phyloP scores from a whole-genome alignment of 2,888 invertebrate genomes.

The Cosmia pyralina region DNA sequence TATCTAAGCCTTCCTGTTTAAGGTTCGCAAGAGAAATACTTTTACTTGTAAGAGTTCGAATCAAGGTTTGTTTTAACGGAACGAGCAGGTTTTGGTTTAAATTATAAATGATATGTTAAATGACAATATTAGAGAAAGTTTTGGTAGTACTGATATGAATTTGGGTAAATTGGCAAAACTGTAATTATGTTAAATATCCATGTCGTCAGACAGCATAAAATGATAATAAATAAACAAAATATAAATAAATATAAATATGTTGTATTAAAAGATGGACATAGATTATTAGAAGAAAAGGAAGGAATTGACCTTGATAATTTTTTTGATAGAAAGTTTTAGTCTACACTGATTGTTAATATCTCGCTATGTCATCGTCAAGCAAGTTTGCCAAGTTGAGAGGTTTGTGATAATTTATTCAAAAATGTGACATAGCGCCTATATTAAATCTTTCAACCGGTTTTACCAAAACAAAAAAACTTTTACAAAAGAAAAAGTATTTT shows the following conservation, averaged over 20 bases:
- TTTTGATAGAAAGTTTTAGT: constrained; percentile 32
- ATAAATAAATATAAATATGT: too few relatives aligned
- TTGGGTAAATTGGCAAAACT: not conserved
- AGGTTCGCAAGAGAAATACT: constrained; percentile 55
- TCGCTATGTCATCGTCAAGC: constrained; percentile 8
- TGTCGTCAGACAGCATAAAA: too few relatives aligned
- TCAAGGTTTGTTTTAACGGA: constrained; percentile 20
- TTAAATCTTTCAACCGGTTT: constrained; percentile 21
- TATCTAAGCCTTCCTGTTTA: constrained; percentile 59
- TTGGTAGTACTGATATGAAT: not conserved
- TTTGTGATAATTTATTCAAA: constrained; percentile 33
- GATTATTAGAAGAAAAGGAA: not conserved
- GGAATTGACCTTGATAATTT: constrained; percentile 14
- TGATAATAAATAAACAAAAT: too few relatives aligned
- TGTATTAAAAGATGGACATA: not conserved
- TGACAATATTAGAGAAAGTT: constrained; percentile 8
- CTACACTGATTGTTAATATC: constrained; percentile 1
- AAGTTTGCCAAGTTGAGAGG: not conserved
- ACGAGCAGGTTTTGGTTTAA: not conserved
- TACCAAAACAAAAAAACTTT: not conserved
- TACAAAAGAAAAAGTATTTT: not conserved
- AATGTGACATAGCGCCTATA: constrained; percentile 25
- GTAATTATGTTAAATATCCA: not conserved
- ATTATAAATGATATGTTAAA: not conserved
- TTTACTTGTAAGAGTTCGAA: constrained; percentile 40